Conservation (phyloP, 2,888 invertebrate genomes). For the Scaptodrosophila latifasciaeformis region DNA sequence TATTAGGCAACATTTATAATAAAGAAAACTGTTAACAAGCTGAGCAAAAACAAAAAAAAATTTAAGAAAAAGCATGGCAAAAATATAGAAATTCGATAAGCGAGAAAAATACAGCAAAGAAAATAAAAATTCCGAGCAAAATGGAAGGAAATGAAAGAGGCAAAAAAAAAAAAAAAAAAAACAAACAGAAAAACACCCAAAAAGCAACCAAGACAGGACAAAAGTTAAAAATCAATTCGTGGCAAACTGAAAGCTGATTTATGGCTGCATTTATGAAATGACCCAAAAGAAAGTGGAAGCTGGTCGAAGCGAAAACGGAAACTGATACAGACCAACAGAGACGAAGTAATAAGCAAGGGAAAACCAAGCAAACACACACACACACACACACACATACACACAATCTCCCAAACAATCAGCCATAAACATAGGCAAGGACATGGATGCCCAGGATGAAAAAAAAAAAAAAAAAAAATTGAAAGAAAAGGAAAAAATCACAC, state of each 20-base stretch:
- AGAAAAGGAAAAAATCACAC: too few relatives aligned
- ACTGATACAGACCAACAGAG: too few relatives aligned
- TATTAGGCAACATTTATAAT: conserved; percentile 51
- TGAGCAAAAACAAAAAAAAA: conserved; percentile 9
- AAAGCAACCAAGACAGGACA: conserved; percentile 38
- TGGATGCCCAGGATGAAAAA: neutral
- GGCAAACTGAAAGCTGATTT: conserved; percentile 67
- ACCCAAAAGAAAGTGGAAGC: conserved; percentile 30
- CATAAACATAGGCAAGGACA: conserved; percentile 3
- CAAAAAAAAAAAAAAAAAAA: conserved; percentile 16
- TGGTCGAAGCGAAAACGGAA: conserved; percentile 16
- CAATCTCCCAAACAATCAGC: neutral
- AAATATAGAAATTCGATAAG: neutral
- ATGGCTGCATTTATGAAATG: conserved; percentile 68
- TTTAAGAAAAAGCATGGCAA: neutral
- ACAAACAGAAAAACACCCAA: neutral
- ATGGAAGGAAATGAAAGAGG: conserved; percentile 53
- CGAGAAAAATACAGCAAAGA: neutral
- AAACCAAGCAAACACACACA: conserved; percentile 11
- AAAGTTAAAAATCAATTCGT: conserved; percentile 70
- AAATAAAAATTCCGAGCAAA: conserved; percentile 2
- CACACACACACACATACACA: conserved; percentile 6
- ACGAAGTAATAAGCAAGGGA: conserved; percentile 30
- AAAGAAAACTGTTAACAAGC: conserved; percentile 51
- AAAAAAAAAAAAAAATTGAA: too few relatives aligned